Evolutionary conservation across 2,113 vertebrate species (phyloP), one percentile per base, ranked within the genome.

Genomic region (Butorides virescens): DNA sequence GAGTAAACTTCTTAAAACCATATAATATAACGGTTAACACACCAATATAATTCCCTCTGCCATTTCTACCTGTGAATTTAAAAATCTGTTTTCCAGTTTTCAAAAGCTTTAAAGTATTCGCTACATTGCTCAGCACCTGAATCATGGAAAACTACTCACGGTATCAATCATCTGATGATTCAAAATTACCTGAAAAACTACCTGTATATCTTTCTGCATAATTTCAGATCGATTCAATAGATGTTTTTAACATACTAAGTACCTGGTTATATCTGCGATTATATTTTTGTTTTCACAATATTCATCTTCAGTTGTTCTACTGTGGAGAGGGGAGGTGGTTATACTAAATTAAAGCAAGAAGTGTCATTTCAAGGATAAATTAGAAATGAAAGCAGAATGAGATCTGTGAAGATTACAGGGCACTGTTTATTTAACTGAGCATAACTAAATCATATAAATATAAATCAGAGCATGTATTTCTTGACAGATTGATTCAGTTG

Each of bases 381-480:
- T 25, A 91, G 58, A 93, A 94, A 74, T 67, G 22, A 90, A 95
- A 84, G 63, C 39, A 68, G 50, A 56, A 90, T 82, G 81, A 85
- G 58, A 76, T 78, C 81, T 87, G 67, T n/a, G 75, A 77, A 84
- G 83, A 92, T 93, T 81, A 86, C 19, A 29, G 82, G 20, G 44
- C 55, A 82, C 44, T 77, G 42, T 56, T 93, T 76, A 77, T 70
- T 92, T 90, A 92, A 76, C 50, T 55, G 34, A 80, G 67, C 29
- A 55, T 50, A 96, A 80, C 50, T 80, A 83, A 96, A 93, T 70
- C 66, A 86, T 86, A 92, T 42, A n/a, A 34, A 49, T n/a, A 93
- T 65, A 94, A 88, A 89, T 75, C 56, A 82, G 58, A 92, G 42
- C n/a, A 83, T 26, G 56, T n/a, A 74, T 47, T 92, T 79, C 62